phyloP scores from a whole-genome alignment of 2,113 vertebrate species.

The Cephalopholis sonnerati region DNA sequence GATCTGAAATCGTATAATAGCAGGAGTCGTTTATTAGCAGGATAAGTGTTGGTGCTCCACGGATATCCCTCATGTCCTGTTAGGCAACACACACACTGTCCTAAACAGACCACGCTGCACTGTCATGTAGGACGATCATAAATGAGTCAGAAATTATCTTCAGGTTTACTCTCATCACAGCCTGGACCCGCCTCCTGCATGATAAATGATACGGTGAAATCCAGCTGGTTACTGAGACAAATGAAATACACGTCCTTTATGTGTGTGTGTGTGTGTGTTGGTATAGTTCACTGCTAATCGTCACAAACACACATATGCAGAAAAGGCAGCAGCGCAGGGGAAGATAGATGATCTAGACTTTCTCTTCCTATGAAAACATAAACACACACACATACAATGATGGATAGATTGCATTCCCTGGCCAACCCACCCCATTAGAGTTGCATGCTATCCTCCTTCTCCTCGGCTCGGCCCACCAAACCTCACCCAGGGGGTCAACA shows the following conservation, averaged over 20 bases:
- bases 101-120: not conserved
- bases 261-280: slow-evolving; percentile 4
- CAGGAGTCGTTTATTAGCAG: too few species aligned
- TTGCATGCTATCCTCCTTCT: slow-evolving; percentile 27
- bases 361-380: slow-evolving; percentile 35
- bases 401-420: slow-evolving; percentile 52
- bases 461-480: slow-evolving; percentile 31
- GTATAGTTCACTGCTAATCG: slow-evolving; percentile 23
- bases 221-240: slow-evolving; percentile 1
- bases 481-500: slow-evolving; percentile 74
- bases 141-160: slow-evolving; percentile 38
- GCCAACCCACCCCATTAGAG: slow-evolving; percentile 46
- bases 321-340: slow-evolving; percentile 4
- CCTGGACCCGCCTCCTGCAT: not conserved
- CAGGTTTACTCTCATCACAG: not conserved
- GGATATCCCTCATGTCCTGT: slow-evolving; percentile 24
- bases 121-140: slow-evolving; percentile 6
- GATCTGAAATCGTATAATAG: not conserved
- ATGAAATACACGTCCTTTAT: slow-evolving; percentile 1
- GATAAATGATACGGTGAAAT: slow-evolving; percentile 47
- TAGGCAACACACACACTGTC: not conserved
- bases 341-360: slow-evolving; percentile 53
- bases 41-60: not conserved
- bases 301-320: slow-evolving; percentile 43
- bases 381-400: slow-evolving; percentile 23